Evolutionary conservation across 2,797 vertebrate species (phyloP), one percentile per base, ranked within the genome.

Genomic region (Peromyscus eremicus): DNA sequence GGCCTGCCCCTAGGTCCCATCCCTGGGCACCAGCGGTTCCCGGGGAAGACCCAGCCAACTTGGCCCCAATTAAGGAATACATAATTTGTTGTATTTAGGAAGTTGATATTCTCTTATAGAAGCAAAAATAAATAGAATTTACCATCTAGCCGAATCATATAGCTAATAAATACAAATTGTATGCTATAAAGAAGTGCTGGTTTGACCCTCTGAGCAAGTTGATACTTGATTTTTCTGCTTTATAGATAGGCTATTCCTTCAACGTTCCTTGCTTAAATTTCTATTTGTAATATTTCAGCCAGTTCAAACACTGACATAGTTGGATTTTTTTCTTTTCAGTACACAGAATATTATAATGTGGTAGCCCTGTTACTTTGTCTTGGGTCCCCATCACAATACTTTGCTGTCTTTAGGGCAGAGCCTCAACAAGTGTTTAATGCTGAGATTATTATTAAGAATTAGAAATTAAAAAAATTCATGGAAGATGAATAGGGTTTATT

Each of bases 251-350:
- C 49, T 6, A 57, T 14, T 11, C 32, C 23, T 55, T 85, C 13
- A 76, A 4, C 81, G 7, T 88, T 80, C 27, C 32, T 40, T 88
- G 37, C 21, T 94, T 76, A 91, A 62, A 94, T 52, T 52, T 52
- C 52, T 52, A 13, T 52, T 92, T 95, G 25, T 83, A 95, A 32
- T 86, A 86, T 86, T 92, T 94, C 21, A 34, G 27, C 8, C 37
- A 75, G 83, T 92, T 83, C 40, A 79, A 75, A 88, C 32, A 7
- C 5, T 21, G 71, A 4, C 5, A 55, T 1, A 64, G 43, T 89
- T 89, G 75, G n/a, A 90, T 52, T 80, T 92, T 96, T 32, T 46
- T 64, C 68, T 91, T 86, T 96, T 91, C 23, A 87, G 29, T 92
- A 32, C 13, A 73, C 32, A 70, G 57, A 92, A 75, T 92, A 90